phyloP scores from a whole-genome alignment of 2,113 vertebrate species.

The Pithys albifrons region DNA sequence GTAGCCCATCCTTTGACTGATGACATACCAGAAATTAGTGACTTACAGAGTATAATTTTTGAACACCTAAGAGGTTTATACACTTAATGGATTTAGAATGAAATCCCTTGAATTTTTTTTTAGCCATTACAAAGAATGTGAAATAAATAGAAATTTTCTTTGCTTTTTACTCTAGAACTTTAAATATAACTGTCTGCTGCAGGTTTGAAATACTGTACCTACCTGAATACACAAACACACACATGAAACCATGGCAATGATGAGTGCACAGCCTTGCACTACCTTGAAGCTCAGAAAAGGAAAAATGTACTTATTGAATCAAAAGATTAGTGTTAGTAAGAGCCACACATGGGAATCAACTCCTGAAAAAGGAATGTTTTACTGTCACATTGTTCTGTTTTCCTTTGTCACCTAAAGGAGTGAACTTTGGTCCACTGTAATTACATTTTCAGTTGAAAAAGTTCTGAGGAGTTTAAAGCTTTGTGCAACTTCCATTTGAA shows the following conservation, averaged over 20 bases:
- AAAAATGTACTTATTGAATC: slow-evolving; percentile 26
- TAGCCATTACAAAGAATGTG: neutral
- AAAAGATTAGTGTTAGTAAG: neutral
- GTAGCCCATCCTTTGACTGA: neutral
- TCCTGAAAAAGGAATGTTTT: neutral
- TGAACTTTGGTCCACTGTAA: neutral
- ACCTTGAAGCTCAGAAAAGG: slow-evolving; percentile 45
- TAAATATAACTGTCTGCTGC: slow-evolving; percentile 14
- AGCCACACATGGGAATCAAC: neutral
- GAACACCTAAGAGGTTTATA: neutral
- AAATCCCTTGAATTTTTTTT: neutral
- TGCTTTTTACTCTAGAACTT: slow-evolving; percentile 20
- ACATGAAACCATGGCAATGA: slow-evolving; percentile 47
- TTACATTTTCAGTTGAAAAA: neutral
- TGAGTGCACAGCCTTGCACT: neutral
- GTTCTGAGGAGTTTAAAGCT: neutral
- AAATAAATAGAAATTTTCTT: neutral
- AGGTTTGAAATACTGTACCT: slow-evolving; percentile 24
- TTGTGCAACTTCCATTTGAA: neutral
- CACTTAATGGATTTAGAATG: neutral
- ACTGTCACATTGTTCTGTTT: neutral
- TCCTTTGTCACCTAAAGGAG: neutral
- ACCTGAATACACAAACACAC: slow-evolving; percentile 10
- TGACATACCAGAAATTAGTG: neutral
- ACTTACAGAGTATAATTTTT: neutral